Conservation (phyloP, 2,888 invertebrate species). For the Zhengitettix transpicula region DNA sequence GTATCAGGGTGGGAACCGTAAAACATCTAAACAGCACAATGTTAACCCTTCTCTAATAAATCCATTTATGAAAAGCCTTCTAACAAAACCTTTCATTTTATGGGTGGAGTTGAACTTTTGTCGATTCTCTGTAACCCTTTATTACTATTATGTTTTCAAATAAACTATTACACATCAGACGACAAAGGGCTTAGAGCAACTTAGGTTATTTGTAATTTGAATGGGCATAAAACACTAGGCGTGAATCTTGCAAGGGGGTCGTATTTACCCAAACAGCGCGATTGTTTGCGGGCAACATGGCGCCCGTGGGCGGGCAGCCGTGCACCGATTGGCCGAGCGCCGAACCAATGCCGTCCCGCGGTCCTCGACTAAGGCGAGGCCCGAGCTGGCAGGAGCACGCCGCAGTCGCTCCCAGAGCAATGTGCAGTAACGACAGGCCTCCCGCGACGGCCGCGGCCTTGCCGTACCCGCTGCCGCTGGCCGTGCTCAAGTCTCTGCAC, state of each 20-base stretch:
- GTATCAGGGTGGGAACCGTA: too few relatives aligned
- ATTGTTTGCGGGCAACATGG: not conserved
- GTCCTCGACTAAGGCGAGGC: not conserved
- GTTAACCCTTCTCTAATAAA: too few relatives aligned
- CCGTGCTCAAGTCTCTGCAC: not conserved
- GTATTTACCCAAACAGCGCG: not conserved
- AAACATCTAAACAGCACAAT: too few relatives aligned
- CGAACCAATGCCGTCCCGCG: not conserved
- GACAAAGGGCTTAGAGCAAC: too few relatives aligned
- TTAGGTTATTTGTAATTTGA: too few relatives aligned
- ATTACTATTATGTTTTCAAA: too few relatives aligned
- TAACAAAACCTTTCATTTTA: too few relatives aligned
- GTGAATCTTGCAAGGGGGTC: not conserved
- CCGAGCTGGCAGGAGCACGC: not conserved
- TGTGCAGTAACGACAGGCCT: slow-evolving; percentile 27
- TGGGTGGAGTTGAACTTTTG: too few relatives aligned
- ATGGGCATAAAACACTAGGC: not conserved
- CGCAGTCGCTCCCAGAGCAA: not conserved
- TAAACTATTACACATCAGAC: too few relatives aligned
- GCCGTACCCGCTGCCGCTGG: slow-evolving; percentile 30
- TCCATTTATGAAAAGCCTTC: too few relatives aligned
- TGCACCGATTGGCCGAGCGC: not conserved
- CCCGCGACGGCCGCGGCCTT: slow-evolving; percentile 22
- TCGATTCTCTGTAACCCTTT: too few relatives aligned
- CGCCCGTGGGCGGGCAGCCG: not conserved